These are phyloP conservation scores for Prenolepis imparis DNA, from an alignment of 2,888 invertebrate genomes.

Conservation along the genomic window DNA sequence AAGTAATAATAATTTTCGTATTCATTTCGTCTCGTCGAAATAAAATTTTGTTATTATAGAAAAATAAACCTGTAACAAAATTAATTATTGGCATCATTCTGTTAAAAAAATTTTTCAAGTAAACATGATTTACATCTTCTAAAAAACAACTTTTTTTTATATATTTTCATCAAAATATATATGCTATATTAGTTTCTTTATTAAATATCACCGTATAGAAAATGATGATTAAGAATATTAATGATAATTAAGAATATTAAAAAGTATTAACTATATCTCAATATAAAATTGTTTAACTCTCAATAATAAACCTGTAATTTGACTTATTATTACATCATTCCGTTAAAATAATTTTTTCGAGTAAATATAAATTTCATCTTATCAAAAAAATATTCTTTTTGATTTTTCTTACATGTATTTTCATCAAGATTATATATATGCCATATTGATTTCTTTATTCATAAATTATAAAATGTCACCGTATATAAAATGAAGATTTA, in stretches of 20 bases:
- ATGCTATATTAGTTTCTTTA: too few species aligned
- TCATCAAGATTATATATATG: too few species aligned
- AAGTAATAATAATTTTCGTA: neutral
- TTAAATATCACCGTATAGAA: neutral
- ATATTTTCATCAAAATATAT: neutral
- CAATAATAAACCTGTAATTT: too few species aligned
- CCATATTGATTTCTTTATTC: too few species aligned
- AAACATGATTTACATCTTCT: neutral
- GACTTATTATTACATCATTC: too few species aligned
- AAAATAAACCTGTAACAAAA: constrained; percentile 10
- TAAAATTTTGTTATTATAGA: constrained; percentile 9
- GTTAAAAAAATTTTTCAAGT: neutral
- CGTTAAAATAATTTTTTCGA: too few species aligned
- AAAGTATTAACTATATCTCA: too few species aligned
- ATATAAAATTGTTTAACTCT: neutral
- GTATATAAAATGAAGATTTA: too few species aligned
- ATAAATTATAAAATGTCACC: too few species aligned
- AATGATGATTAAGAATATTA: neutral
- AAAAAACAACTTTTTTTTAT: neutral
- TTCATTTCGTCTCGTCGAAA: neutral
- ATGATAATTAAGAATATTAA: neutral
- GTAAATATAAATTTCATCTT: too few species aligned
- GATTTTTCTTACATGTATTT: too few species aligned
- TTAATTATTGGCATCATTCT: neutral
- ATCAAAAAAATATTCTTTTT: too few species aligned